Percentiles rank a stretch among this genome's conserved stretches.
phyloP scores from a whole-genome alignment of 2,888 invertebrate genomes.

The Zygogramma bicolorata region DNA sequence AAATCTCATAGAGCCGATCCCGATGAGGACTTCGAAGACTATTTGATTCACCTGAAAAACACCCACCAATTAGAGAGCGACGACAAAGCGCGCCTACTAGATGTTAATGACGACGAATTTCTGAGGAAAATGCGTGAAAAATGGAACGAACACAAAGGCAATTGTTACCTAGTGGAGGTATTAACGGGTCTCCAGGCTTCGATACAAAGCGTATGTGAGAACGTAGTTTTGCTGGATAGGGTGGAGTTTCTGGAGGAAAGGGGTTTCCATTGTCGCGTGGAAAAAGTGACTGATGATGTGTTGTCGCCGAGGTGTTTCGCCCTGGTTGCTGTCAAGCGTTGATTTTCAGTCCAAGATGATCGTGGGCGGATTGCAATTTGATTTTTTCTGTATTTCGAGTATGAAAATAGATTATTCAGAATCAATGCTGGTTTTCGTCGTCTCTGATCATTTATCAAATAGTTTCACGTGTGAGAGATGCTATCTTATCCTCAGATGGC shows the following conservation, averaged over 20 bases:
- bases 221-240: conserved; percentile 70
- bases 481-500: too few relatives aligned
- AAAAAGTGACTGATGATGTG: conserved; percentile 73
- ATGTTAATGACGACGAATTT: conserved; percentile 47
- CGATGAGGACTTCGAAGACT: conserved; percentile 53
- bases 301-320: conserved; percentile 78
- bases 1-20: conserved; percentile 44
- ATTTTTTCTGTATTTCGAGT: too few relatives aligned
- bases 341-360: background rate
- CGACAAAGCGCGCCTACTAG: conserved; percentile 17
- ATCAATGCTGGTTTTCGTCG: too few relatives aligned
- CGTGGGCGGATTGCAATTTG: too few relatives aligned
- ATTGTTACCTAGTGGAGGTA: conserved; percentile 64
- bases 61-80: conserved; percentile 51
- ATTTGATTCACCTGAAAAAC: conserved; percentile 56
- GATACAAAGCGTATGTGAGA: conserved; percentile 71
- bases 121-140: conserved; percentile 55
- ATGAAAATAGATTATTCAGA: too few relatives aligned
- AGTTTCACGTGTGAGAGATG: too few relatives aligned
- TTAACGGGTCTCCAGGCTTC: conserved; percentile 68
- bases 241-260: conserved; percentile 66
- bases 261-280: conserved; percentile 67
- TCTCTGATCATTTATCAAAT: too few relatives aligned
- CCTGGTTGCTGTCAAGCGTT: conserved; percentile 31
- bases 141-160: conserved; percentile 58